A percentile compares a stretch with the other conserved stretches of the same genome.
Evolutionary conservation across 1,140 invertebrate species (phyloP).

Genomic region (Notospermus geniculatus): DNA sequence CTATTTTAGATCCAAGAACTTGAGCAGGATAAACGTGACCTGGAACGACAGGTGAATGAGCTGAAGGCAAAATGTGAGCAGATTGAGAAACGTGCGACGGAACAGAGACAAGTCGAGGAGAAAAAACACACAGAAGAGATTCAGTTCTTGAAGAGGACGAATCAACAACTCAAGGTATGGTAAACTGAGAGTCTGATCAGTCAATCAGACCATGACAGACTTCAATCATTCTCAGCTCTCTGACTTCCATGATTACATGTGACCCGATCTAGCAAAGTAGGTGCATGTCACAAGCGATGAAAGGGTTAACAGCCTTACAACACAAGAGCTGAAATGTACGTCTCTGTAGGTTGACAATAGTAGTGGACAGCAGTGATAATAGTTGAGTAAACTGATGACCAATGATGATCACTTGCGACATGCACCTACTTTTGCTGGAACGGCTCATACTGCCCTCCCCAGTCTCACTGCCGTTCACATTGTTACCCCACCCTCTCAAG

Average conservation of each 20-base stretch:
- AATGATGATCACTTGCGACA: too few species aligned
- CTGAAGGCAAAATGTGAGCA: constrained; percentile 81
- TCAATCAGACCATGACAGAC: background rate
- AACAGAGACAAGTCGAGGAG: constrained; percentile 80
- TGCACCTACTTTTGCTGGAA: too few species aligned
- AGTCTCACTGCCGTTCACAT: too few species aligned
- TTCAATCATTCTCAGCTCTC: constrained; percentile 4
- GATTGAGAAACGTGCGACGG: constrained; percentile 77
- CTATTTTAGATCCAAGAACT: constrained; percentile 61
- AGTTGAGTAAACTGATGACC: too few species aligned
- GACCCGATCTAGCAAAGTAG: too few species aligned
- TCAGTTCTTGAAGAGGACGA: constrained; percentile 86
- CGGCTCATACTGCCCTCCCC: too few species aligned
- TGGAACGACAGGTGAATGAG: constrained; percentile 78
- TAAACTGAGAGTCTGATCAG: background rate
- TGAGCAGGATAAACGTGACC: constrained; percentile 67
- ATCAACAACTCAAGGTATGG: constrained; percentile 83
- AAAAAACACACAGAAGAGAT: constrained; percentile 90
- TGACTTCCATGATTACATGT: background rate
- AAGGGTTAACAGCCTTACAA: too few species aligned
- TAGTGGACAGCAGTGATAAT: too few species aligned
- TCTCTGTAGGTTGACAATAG: too few species aligned
- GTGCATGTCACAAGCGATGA: too few species aligned
- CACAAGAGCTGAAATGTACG: too few species aligned
- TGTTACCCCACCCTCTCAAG: too few species aligned